Evolutionary conservation across 2,797 vertebrate species (phyloP).

Genomic region (Amblyopsis hoosieri): DNA sequence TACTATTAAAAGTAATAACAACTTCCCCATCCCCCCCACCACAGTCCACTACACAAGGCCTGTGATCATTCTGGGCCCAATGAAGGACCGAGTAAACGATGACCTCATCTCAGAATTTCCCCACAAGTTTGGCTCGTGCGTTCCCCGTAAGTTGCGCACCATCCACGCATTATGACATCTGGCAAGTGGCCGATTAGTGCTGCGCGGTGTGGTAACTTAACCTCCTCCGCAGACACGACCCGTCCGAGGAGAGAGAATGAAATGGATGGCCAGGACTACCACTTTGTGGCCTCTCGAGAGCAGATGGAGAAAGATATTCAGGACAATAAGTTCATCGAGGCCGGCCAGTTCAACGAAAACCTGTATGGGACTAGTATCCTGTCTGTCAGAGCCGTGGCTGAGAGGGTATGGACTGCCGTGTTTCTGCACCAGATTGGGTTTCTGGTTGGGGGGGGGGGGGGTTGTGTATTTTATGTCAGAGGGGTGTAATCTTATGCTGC

Average conservation of each 20-base stretch:
- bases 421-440: constrained; percentile 14
- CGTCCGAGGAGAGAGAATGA: constrained; percentile 93
- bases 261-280: constrained; percentile 96
- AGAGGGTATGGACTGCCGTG: constrained; percentile 80
- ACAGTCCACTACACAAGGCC: constrained; percentile 97
- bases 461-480: too few relatives aligned
- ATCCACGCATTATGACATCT: background rate
- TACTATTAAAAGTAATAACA: background rate
- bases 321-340: constrained; percentile 99
- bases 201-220: background rate
- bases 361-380: constrained; percentile 97
- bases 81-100: constrained; percentile 96
- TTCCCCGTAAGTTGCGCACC: constrained; percentile 89
- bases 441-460: background rate
- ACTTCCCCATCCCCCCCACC: background rate
- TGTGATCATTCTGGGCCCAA: constrained; percentile 96
- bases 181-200: background rate
- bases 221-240: constrained; percentile 86
- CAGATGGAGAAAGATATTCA: constrained; percentile 99
- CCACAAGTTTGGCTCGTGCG: constrained; percentile 98
- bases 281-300: constrained; percentile 93
- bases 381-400: constrained; percentile 95
- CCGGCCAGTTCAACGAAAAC: constrained; percentile 98
- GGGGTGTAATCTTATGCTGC: background rate
- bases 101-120: constrained; percentile 99